Evolutionary conservation across 1,140 invertebrate species (phyloP).

Genomic region (Adelges cooleyi): DNA sequence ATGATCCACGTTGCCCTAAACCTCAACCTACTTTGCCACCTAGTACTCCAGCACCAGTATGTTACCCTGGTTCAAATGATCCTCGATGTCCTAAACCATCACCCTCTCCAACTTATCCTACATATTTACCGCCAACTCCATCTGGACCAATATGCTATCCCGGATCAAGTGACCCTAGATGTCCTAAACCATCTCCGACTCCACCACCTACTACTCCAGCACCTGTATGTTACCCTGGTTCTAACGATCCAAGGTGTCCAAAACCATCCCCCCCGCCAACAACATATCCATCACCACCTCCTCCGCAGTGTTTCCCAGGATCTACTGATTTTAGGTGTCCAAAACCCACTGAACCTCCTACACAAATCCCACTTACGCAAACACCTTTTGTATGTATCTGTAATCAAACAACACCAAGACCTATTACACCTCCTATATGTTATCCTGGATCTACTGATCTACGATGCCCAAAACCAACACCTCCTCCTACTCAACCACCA

Average conservation of each 20-base stretch:
- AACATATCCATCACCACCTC: slow-evolving; percentile 32
- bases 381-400: slow-evolving; percentile 33
- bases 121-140: slow-evolving; percentile 31
- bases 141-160: slow-evolving; percentile 32
- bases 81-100: slow-evolving; percentile 35
- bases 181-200: slow-evolving; percentile 31
- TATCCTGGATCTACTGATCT: slow-evolving; percentile 34
- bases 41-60: slow-evolving; percentile 29
- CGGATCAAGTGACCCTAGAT: slow-evolving; percentile 35
- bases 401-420: slow-evolving; percentile 32
- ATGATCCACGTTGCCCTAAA: slow-evolving; percentile 38
- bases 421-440: slow-evolving; percentile 32
- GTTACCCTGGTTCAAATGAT: slow-evolving; percentile 36
- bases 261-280: slow-evolving; percentile 33
- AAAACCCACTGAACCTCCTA: background rate
- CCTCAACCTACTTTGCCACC: slow-evolving; percentile 32
- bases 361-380: slow-evolving; percentile 21
- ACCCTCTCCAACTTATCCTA: slow-evolving; percentile 27
- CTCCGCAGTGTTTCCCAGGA: slow-evolving; percentile 33
- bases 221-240: slow-evolving; percentile 33
- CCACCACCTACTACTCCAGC: slow-evolving; percentile 30
- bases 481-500: slow-evolving; percentile 35
- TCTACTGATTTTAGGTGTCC: slow-evolving; percentile 33
- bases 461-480: slow-evolving; percentile 29
- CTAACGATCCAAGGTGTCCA: slow-evolving; percentile 33